Conservation (phyloP, 1,140 invertebrate species). For the Rhagoletis zephyria region DNA sequence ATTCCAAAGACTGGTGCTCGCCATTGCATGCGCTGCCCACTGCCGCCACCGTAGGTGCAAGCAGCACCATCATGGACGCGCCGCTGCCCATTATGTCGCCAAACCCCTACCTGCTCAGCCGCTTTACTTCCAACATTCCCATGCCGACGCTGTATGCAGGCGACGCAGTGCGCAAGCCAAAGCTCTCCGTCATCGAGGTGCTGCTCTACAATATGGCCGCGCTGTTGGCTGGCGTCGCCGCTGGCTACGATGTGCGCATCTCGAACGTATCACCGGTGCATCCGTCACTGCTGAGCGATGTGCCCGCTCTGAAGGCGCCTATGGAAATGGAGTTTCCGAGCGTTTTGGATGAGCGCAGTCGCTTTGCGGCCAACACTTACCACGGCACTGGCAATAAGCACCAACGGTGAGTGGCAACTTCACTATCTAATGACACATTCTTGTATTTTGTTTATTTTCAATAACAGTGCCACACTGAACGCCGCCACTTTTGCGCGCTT, state of each 20-base stretch:
- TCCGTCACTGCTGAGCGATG: conserved; percentile 77
- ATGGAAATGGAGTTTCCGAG: conserved; percentile 73
- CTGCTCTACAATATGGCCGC: conserved; percentile 92
- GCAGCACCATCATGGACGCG: conserved; percentile 58
- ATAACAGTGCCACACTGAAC: conserved; percentile 13
- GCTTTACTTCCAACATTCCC: conserved; percentile 77
- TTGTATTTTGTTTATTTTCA: no score
- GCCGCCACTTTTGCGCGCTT: conserved; percentile 55
- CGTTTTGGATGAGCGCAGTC: conserved; percentile 71
- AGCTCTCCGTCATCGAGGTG: conserved; percentile 84
- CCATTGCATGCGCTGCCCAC: conserved; percentile 69
- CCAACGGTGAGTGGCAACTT: conserved; percentile 59
- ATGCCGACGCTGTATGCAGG: conserved; percentile 83
- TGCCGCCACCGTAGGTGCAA: conserved; percentile 74
- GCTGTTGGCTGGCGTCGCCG: conserved; percentile 88
- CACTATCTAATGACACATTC: background rate
- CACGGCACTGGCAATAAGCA: conserved; percentile 85
- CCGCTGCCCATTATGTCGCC: conserved; percentile 74
- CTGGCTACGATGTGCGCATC: conserved; percentile 91
- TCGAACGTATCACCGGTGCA: conserved; percentile 88
- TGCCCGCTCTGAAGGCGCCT: conserved; percentile 68
- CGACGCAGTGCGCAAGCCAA: conserved; percentile 79
- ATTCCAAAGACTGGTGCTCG: conserved; percentile 78
- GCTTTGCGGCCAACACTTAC: conserved; percentile 90
- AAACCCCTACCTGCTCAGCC: conserved; percentile 70